Base-by-base conservation (phyloP, 2,797 vertebrate genomes). In the Glossophaga mutica region DNA sequence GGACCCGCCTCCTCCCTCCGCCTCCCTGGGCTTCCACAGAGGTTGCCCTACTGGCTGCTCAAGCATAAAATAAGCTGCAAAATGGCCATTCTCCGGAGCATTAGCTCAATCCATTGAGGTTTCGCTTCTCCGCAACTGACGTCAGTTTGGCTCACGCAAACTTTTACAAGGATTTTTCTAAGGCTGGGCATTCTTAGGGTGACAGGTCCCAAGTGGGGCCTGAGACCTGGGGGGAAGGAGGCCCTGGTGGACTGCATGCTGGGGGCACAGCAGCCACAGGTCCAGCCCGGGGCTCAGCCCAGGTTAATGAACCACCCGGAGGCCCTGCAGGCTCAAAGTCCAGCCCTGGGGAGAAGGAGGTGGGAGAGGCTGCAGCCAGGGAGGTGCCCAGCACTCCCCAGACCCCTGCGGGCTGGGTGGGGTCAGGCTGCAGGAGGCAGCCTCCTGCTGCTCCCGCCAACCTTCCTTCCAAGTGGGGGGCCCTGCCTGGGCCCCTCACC, bases 281-380 rank as follows among this genome's bases (percentile, higher is more conserved):
- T 48, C 70, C 68, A 71, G 62, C 57, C 87, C 37, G 1, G 0
- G 52, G 82, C 89, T 79, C 29, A 4, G 9, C 82, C 62, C 57
- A n/a, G 81, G 97, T 97, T 97, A 97, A 97, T 97, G 77, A 97
- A 96, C 96, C 97, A 97, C 97, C 84, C 32, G 12, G 94, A 68
- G 73, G 86, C 82, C 74, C 10, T 5, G 22, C 24, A 22, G 59
- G 95, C 95, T 97, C 97, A 97, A 97, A 97, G 97, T 97, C 95
- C 97, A 96, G 70, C 37, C 42, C 55, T 1, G 48, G 6, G 0
- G 2, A 14, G 34, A 12, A 16, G 19, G 29, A 32, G 55, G 18
- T 3, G 10, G 76, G n/a, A 24, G 34, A 78, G 48, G 71, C 0
- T 1, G n/a, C 44, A 21, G 37, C 32, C 70, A n/a, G 55, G 0